These are phyloP conservation scores for Drosophila repletoides DNA, from an alignment of 1,140 invertebrate species.

Conservation along the genomic window DNA sequence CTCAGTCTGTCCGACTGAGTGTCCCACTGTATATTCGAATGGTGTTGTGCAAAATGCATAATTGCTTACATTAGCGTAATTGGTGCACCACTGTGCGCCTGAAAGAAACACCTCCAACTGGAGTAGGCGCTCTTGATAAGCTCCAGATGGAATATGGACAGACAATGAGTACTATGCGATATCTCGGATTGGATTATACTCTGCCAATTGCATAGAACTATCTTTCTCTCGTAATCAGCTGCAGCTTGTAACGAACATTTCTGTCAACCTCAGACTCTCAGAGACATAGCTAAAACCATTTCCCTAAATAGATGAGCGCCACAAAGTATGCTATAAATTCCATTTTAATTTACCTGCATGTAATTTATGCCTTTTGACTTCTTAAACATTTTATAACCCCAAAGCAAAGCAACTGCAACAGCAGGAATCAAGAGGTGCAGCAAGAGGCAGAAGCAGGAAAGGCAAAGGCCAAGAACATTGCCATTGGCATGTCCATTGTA, in stretches of 20 bases:
- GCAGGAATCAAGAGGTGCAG: not conserved
- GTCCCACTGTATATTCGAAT: constrained; percentile 2
- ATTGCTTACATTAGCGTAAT: constrained; percentile 77
- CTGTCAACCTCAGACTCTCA: constrained; percentile 4
- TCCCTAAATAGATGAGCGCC: constrained; percentile 68
- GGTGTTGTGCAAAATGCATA: constrained; percentile 64
- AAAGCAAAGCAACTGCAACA: not conserved
- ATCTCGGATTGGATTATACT: too few relatives aligned
- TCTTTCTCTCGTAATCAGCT: too few relatives aligned
- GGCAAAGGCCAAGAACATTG: constrained; percentile 45
- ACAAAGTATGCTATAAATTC: constrained; percentile 80
- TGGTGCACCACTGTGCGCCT: constrained; percentile 46
- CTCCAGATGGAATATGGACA: constrained; percentile 32
- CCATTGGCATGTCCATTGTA: constrained; percentile 77
- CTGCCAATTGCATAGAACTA: too few relatives aligned
- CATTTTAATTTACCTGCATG: constrained; percentile 80
- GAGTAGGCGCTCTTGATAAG: constrained; percentile 38
- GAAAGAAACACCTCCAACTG: constrained; percentile 20
- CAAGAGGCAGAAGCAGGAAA: not conserved
- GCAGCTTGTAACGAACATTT: not conserved
- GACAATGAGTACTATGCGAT: too few relatives aligned
- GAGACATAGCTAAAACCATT: constrained; percentile 16
- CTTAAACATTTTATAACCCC: constrained; percentile 59
- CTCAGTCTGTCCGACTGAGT: not conserved
- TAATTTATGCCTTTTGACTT: constrained; percentile 81